Base-by-base conservation (phyloP, 2,797 vertebrate species). In the Smutsia gigantea region DNA sequence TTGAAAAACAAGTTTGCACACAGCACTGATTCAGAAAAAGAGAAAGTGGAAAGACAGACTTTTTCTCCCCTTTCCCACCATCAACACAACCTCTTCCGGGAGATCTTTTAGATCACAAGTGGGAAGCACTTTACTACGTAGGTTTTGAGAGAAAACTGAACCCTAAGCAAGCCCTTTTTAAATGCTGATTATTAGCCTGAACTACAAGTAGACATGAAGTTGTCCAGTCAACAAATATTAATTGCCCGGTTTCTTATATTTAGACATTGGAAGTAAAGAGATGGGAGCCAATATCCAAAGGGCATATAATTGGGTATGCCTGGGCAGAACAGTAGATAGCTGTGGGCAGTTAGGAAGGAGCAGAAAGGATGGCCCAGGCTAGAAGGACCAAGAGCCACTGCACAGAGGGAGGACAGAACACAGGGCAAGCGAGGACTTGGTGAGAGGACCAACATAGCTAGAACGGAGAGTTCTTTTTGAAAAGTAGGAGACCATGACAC, bases 81-180 rank as follows among this genome's bases (percentile, higher is more conserved):
- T 84, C 42, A 17, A 1, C 19, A 21, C 11, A 19, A 39, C 21
- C n/a, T 91, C 7, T 92, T 87, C 87, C 27, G 11, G 5, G 6
- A 42, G 29, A 37, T 79, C 27, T 61, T 46, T 25, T 84, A 64
- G 57, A 5, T n/a, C 59, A 63, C 27, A 14, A 21, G 63, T 68
- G n/a, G 46, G 2, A 93, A 87, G 23, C 39, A 53, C 2, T 31
- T 77, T 68, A 46, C 7, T 4, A 7, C 4, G 4, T 18, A 42
- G 4, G 9, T 51, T 88, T 72, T 85, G 63, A 96, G 68, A 95
- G 64, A 74, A 74, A 86, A 85, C 78, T 7, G 78, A 68, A 85
- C 21, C 29, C 53, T 23, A 85, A 71, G 34, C 27, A 85, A 71
- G 34, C 42, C 72, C 55, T 34, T 63, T 90, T 49, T 37, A 29